Base-by-base conservation (phyloP, 2,888 invertebrate genomes). In the Harpalus rubripes region DNA sequence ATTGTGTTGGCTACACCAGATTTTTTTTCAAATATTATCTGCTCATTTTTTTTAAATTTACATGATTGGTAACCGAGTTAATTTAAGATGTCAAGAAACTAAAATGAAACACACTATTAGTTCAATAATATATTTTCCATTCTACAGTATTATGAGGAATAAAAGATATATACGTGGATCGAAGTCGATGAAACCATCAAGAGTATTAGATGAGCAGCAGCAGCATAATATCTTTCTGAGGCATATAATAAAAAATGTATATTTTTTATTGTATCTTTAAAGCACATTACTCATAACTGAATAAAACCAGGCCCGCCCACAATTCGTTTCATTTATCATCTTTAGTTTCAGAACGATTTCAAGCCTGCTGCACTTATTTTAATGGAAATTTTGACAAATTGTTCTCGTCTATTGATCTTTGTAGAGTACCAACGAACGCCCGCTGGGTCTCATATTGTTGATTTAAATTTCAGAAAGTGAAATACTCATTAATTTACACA, bases 381-480 rank as follows among this genome's bases (percentile, higher is more conserved):
- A 85, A 85, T 85, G 85, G 85, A 80, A 85, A 80, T 80, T 80
- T 85, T 85, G 85, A 85, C 85, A 85, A 85, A 85, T 85, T 85
- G 80, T 85, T 80, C 72, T 12, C 59, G 22, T 80, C 79, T 85
- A 85, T 85, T 85, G 85, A 85, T 85, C 85, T 80, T 85, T 85
- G 44, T 85, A 85, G 81, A 68, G 81, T 52, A 68, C 44, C 41
- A 26, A 26, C 78, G 58, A 26, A 26, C 78, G 58, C 26, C 78
- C 78, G 78, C 22, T 39, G 80, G 16, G 61, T 8, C 72, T 56
- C 16, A 74, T 72, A 82, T 82, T 58, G 82, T 58, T 82, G 72
- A 82, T 82, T 82, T 74, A 72, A 82, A 82, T 82, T 82, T 74
- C 58, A 39, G 52, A 74, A 82, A 82, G 41, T 82, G 41, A 82